Evolutionary conservation across 2,113 vertebrate genomes (phyloP), one percentile per base, ranked within the genome.

Genomic region (Rattus rattus): DNA sequence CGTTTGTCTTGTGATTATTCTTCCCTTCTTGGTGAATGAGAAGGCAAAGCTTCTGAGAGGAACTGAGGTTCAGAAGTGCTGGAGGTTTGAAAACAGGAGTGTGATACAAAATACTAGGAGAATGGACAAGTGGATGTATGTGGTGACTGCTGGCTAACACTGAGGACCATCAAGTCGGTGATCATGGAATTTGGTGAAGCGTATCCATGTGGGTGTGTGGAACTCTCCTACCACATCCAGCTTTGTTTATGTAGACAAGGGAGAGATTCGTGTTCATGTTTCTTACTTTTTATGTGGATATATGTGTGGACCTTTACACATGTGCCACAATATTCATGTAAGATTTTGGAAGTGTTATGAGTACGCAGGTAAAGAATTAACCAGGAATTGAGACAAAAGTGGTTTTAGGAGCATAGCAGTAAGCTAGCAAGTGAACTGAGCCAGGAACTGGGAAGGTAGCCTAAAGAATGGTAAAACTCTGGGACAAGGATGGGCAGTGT

Each of bases 1-100:
- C n/a, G 11, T 80, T 89, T 90, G 70, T 84, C 65, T 88, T 86
- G 47, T 91, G n/a, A 92, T 86, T 39, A 75, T 56, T 95, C 24
- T 85, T 84, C 14, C 17, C 17, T 61, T 85, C 33, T 81, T 5
- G 22, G 80, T 90, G 47, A 91, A 85, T 43, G 61, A 56, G 76
- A 67, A 91, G 81, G 54, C 8, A 75, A n/a, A 63, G 67, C 67
- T 83, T 36, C 33, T 86, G 56, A 92, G 49, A 70, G 28, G 28
- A 7, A 54, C 39, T 8, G 47, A n/a, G 16, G 16, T 19, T 91
- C 49, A 14, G 67, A 94, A 61, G 52, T 75, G 24, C 52, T 24
- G 65, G n/a, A 43, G 47, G 8, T n/a, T 63, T 79, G 72, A 80
- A 86, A 69, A 13, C 24, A 90, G 59, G 20, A 56, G 10, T 54